Evolutionary conservation across 1,140 invertebrate species (phyloP).

Genomic region (Drosophila pectinifera): DNA sequence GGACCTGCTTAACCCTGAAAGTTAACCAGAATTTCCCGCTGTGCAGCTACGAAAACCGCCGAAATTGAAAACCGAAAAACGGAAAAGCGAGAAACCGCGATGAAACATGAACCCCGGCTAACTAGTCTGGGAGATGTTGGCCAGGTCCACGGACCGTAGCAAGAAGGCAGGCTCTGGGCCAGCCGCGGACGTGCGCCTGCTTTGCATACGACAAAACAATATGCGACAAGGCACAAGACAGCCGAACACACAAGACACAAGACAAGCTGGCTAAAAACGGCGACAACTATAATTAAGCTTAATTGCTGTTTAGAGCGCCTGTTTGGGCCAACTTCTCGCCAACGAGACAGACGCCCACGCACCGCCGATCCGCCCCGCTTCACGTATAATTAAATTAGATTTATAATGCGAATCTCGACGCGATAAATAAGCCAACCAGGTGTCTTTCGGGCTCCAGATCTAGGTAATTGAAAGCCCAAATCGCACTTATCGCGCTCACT

Average conservation of each 20-base stretch:
- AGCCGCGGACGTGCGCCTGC: slow-evolving; percentile 60
- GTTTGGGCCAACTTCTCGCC: slow-evolving; percentile 43
- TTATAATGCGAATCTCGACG: slow-evolving; percentile 59
- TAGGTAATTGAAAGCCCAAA: slow-evolving; percentile 50
- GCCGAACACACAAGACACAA: slow-evolving; percentile 54
- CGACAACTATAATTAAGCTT: slow-evolving; percentile 84
- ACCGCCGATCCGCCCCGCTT: slow-evolving; percentile 14
- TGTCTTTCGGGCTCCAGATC: slow-evolving; percentile 44
- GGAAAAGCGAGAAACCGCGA: slow-evolving; percentile 40
- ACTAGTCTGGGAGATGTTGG: slow-evolving; percentile 51
- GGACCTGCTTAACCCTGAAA: slow-evolving; percentile 16
- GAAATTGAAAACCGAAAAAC: slow-evolving; percentile 58
- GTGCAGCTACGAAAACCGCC: slow-evolving; percentile 24
- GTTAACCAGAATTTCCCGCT: neutral
- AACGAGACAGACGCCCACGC: slow-evolving; percentile 38
- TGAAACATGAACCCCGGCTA: slow-evolving; percentile 74
- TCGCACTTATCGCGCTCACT: slow-evolving; percentile 51
- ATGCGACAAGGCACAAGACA: slow-evolving; percentile 65
- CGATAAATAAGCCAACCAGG: slow-evolving; percentile 65
- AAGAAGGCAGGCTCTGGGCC: slow-evolving; percentile 37
- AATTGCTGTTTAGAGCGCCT: slow-evolving; percentile 82
- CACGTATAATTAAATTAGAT: slow-evolving; percentile 74
- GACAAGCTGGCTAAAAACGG: slow-evolving; percentile 78
- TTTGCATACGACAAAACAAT: slow-evolving; percentile 78
- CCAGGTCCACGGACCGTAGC: slow-evolving; percentile 20